Conservation (phyloP, 2,888 invertebrate genomes). For the Gryllus longicercus region DNA sequence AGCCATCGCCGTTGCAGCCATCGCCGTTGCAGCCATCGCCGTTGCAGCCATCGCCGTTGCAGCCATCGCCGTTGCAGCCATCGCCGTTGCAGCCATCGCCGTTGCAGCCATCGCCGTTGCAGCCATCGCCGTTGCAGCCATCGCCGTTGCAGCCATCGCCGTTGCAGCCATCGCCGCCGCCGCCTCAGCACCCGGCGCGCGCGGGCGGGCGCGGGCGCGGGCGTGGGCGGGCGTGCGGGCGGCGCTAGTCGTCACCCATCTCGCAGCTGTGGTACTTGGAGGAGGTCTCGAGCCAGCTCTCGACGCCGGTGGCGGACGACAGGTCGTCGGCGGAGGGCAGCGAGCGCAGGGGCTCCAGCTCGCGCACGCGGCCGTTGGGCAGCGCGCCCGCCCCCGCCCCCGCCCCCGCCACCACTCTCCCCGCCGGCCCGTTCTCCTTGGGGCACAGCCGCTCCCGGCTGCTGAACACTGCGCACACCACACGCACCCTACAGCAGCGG, state of each 20-base stretch:
- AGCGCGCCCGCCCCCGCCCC: background rate
- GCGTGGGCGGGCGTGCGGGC: background rate
- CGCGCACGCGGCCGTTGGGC: constrained; percentile 43
- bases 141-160: background rate
- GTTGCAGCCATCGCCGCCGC: background rate
- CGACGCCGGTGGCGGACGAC: constrained; percentile 58
- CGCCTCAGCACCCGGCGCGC: background rate
- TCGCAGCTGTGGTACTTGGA: constrained; percentile 61
- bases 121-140: background rate
- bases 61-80: background rate
- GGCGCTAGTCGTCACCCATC: background rate
- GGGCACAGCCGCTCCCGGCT: constrained; percentile 44
- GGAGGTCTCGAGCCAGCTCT: constrained; percentile 70
- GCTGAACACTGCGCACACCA: constrained; percentile 29
- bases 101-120: background rate
- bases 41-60: background rate
- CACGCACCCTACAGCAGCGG: background rate
- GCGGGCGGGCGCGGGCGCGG: background rate
- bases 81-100: background rate
- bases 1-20: too few species aligned
- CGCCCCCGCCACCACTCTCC: background rate
- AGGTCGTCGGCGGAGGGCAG: constrained; percentile 63
- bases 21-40: background rate
- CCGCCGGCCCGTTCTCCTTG: constrained; percentile 27
- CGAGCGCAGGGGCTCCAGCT: constrained; percentile 62